phyloP scores from a whole-genome alignment of 2,113 vertebrate species.

The Takifugu bimaculatus region DNA sequence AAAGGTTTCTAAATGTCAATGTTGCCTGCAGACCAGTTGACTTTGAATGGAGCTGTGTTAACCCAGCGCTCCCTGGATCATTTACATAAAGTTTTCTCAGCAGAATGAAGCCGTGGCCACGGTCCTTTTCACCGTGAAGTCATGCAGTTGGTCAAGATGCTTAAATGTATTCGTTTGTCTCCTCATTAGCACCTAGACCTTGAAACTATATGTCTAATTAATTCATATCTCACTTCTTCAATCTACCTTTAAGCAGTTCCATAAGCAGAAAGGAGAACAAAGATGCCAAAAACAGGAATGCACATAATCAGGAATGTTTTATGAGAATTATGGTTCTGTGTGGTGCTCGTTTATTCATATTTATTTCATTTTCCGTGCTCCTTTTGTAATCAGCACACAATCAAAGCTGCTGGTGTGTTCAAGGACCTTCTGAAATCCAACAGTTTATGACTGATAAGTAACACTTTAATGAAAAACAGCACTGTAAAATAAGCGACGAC shows the following conservation, averaged over 20 bases:
- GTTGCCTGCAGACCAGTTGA: slow-evolving; percentile 34
- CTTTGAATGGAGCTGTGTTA: slow-evolving; percentile 11
- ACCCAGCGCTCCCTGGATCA: neutral
- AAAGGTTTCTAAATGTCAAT: slow-evolving; percentile 16
- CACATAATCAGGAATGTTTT: neutral
- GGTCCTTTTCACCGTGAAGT: neutral
- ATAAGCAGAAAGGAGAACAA: neutral
- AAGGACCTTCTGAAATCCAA: neutral
- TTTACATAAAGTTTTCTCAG: slow-evolving; percentile 31
- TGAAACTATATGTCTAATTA: neutral
- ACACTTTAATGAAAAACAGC: neutral
- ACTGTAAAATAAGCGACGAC: neutral
- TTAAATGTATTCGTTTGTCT: neutral
- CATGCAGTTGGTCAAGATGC: neutral
- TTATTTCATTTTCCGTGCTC: too few relatives aligned
- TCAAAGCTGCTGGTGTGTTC: neutral
- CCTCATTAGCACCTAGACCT: slow-evolving; percentile 3
- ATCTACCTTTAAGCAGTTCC: neutral
- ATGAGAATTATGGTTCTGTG: neutral
- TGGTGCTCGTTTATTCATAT: too few relatives aligned
- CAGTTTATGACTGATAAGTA: too few relatives aligned
- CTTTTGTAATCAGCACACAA: too few relatives aligned
- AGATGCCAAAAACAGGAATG: neutral
- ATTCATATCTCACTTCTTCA: too few relatives aligned
- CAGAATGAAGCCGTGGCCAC: slow-evolving; percentile 15